Evolutionary conservation across 2,888 invertebrate genomes (phyloP), one percentile per base, ranked within the genome.

Genomic region (Ichneumoninae sp.): DNA sequence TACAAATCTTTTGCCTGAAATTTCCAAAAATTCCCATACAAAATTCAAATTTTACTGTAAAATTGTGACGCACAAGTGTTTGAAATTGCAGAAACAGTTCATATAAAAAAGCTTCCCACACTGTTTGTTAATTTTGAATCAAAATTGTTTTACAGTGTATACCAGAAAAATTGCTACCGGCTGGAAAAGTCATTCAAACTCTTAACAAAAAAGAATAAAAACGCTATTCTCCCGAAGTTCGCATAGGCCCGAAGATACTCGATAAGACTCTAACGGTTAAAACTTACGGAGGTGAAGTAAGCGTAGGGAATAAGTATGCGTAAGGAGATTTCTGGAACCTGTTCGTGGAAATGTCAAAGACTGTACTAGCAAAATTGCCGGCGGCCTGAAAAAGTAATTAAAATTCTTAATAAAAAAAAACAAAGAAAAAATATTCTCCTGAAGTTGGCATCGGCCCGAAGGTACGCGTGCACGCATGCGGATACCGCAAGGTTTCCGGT

Each of bases 401-500:
- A 22, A 57, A 57, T 57, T 57, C 26, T 57, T 57, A 0, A 26
- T 26, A 26, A 57, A 19, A 19, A 19, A 22, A 57, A 57, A 57
- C 1, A 0, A n/a, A 6, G 4, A 10, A 47, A 47, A 52, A 57
- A 47, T n/a, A 47, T 60, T 30, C 47, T 5, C 26, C 16, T 8
- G 44, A 26, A 44, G 26, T 8, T 36, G 2, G 71, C 22, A 22
- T 69, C 16, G 54, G 4, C 33, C 19, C 22, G 22, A 22, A 13
- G 57, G 30, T 30, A 33, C 33, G 62, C 26, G 72, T 26, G 50
- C 62, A 26, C 50, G 62, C 62, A 22, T 50, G 33, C 50, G 62
- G 30, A 65, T 33, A 79, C 89, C 87, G 78, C 86, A 86, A 88
- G 80, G 83, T 81, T 89, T 88, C 89, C 89, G 88, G 86, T 82